Percentiles rank a stretch among this genome's conserved stretches.
Evolutionary conservation across 2,797 vertebrate genomes (phyloP).

Genomic region (Lutjanus campechanus): DNA sequence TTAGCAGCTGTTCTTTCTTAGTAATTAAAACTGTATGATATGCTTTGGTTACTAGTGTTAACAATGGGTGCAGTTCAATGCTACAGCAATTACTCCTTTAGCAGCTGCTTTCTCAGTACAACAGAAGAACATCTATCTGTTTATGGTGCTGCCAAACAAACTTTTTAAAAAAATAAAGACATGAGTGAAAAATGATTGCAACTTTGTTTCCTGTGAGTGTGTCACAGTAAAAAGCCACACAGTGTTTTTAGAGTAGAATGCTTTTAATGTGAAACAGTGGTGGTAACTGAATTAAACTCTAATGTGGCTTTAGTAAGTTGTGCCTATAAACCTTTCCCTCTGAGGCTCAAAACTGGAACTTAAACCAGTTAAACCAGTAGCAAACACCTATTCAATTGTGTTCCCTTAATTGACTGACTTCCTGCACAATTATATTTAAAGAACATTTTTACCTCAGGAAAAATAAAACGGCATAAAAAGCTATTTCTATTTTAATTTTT

Average conservation of each 20-base stretch:
- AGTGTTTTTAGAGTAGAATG: not conserved
- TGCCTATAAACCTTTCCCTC: no score
- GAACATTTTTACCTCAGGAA: no score
- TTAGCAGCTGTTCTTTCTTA: not conserved
- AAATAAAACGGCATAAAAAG: no score
- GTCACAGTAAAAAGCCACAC: not conserved
- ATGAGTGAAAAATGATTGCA: not conserved
- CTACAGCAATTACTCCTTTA: not conserved
- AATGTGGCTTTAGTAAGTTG: no score
- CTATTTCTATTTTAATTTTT: no score
- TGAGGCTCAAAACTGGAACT: no score
- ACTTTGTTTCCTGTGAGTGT: not conserved
- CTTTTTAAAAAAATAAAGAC: not conserved
- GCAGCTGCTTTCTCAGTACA: not conserved
- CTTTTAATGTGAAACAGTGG: not conserved
- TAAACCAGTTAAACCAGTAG: no score
- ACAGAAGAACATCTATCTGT: not conserved
- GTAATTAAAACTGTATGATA: not conserved
- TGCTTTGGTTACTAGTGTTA: not conserved
- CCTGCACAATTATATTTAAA: no score
- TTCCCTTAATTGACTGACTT: no score
- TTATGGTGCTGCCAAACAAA: not conserved
- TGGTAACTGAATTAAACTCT: not conserved
- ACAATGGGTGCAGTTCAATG: not conserved
- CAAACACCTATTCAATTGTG: no score